Evolutionary conservation across 2,888 invertebrate genomes (phyloP).

Genomic region (Tetranychus truncatus): DNA sequence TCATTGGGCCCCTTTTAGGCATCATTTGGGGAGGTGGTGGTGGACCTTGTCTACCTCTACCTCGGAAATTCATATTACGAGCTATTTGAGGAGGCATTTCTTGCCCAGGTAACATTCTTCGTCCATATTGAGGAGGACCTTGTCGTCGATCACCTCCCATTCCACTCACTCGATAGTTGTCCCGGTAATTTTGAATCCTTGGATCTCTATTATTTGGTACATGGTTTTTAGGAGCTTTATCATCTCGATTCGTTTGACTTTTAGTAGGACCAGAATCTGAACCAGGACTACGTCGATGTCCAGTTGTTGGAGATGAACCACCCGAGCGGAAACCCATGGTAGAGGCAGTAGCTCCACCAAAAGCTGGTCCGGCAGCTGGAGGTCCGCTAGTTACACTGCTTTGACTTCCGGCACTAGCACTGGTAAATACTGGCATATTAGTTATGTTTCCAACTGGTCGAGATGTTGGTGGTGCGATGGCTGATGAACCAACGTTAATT

Average conservation of each 20-base stretch:
- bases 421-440: not conserved
- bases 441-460: not conserved
- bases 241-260: not conserved
- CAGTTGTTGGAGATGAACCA: slow-evolving; percentile 5
- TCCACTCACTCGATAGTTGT: not conserved
- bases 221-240: not conserved
- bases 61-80: not conserved
- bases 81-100: not conserved
- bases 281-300: not conserved
- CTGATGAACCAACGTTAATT: not conserved
- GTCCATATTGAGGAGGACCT: slow-evolving; percentile 2
- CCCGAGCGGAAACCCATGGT: slow-evolving; percentile 6
- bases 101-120: not conserved
- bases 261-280: not conserved
- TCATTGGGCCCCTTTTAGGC: slow-evolving; percentile 10
- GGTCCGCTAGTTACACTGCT: not conserved
- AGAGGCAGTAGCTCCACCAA: not conserved
- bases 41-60: slow-evolving; percentile 5
- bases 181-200: not conserved
- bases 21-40: slow-evolving; percentile 3
- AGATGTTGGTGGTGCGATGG: not conserved
- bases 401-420: not conserved
- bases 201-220: not conserved
- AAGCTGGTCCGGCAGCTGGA: slow-evolving; percentile 9
- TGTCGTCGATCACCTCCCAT: slow-evolving; percentile 2